Base-by-base conservation (phyloP, 2,888 invertebrate genomes). In the Rhynchonema sp. region DNA sequence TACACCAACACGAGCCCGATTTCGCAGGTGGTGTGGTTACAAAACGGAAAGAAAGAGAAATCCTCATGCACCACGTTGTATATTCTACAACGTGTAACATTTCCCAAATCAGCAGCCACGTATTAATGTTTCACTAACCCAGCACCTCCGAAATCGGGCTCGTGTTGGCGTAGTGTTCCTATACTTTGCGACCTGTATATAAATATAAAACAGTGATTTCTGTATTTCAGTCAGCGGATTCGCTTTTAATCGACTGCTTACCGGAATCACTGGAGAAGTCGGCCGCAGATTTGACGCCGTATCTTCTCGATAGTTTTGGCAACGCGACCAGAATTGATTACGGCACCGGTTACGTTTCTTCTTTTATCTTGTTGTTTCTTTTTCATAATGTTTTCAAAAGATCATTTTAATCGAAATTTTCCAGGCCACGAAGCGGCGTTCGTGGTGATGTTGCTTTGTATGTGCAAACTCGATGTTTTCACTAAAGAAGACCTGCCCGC, bases 281-380 rank as follows among this genome's bases (percentile, higher is more conserved):
- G 59, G 82, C 85, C 69, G 71, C 86, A 25, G 78, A 98, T 78
- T 78, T 96, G 55, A 80, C 82, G 66, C 78, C 82, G 0, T 99
- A 99, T 73, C 79, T 98, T 53, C 79, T 82, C 59, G 96, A 98
- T 74, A 82, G 87, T 60, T 87, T 98, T 77, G 98, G 98, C 1
- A 98, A 99, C 78, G 78, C 85, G 1, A 94, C 90, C 0, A 81
- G 98, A 66, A 98, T 99, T 70, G 98, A 99, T 75, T 99, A 98
- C 77, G 98, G 98, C 30, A 96, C 96, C 29, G 98, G 79, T 52
- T 13, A 23, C 3, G 13, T 55, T 28, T 20, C 9, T 30, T n/a
- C 26, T 59, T 9, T 17, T 17, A 46, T n/a, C 22, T 53, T 46
- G 46, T 60, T 23, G 55, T 63, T 62, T 25, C 22, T 53, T 46